Conservation (phyloP, 2,797 vertebrate species). For the Phalanger gymnotis region DNA sequence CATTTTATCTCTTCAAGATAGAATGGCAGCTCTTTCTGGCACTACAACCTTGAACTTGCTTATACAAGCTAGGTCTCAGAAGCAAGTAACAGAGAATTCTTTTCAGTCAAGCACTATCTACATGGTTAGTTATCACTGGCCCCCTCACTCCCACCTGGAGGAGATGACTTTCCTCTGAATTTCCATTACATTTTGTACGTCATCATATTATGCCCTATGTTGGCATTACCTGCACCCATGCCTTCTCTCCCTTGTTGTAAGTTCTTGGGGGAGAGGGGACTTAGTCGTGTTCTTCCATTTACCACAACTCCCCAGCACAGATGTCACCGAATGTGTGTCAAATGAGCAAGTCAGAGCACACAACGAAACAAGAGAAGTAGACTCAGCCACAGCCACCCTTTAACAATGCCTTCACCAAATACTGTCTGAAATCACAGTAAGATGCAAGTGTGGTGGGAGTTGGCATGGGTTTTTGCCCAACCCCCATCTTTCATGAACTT, state of each 20-base stretch:
- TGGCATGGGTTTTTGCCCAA: not conserved
- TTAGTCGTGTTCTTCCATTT: not conserved
- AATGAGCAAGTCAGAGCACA: not conserved
- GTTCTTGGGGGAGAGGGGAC: not conserved
- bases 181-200: not conserved
- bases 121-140: not conserved
- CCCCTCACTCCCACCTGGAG: not conserved
- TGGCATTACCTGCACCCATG: not conserved
- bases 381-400: not conserved
- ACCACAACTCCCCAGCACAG: not conserved
- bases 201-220: not conserved
- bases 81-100: not conserved
- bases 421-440: not conserved
- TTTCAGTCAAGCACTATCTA: not conserved
- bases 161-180: not conserved
- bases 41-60: not conserved
- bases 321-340: not conserved
- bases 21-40: not conserved
- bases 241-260: not conserved
- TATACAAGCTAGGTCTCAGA: not conserved
- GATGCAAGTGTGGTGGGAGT: not conserved
- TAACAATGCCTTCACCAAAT: conserved; percentile 13
- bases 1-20: not conserved
- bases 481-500: not conserved
- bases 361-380: not conserved